Evolutionary conservation across 2,888 invertebrate genomes (phyloP).

Genomic region (Brenthis daphne): DNA sequence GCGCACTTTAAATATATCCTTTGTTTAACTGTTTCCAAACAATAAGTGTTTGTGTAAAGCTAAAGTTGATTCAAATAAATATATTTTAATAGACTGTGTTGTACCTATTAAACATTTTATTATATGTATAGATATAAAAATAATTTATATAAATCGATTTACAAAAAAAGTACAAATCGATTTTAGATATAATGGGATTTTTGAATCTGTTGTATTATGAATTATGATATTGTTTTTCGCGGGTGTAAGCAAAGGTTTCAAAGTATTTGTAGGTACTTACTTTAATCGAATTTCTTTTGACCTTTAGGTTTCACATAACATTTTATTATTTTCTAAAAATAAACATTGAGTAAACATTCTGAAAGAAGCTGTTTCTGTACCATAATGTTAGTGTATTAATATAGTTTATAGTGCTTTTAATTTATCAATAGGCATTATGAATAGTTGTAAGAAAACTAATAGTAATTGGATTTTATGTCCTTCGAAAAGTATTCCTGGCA

Average conservation of each 20-base stretch:
- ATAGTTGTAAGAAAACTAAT: constrained; percentile 43
- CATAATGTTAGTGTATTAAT: neutral
- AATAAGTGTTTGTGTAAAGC: no score
- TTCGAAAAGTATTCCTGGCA: constrained; percentile 64
- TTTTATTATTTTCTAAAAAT: neutral
- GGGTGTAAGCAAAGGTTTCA: constrained; percentile 17
- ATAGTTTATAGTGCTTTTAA: neutral
- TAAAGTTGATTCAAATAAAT: no score
- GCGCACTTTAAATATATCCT: no score
- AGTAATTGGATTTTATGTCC: constrained; percentile 63
- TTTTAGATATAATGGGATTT: neutral
- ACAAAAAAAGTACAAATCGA: neutral
- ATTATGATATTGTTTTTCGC: constrained; percentile 5
- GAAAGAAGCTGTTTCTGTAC: no score
- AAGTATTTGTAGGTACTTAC: neutral
- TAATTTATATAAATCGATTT: neutral
- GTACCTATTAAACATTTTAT: no score
- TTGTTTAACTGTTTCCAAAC: no score
- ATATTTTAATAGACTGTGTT: no score
- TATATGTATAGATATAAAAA: no score
- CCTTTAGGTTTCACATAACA: neutral
- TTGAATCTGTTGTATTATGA: constrained; percentile 2
- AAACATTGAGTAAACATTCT: neutral
- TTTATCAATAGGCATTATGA: constrained; percentile 9
- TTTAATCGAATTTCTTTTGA: no score